These are phyloP conservation scores for Mythimna impura DNA, from an alignment of 2,888 invertebrate genomes.

Conservation along the genomic window DNA sequence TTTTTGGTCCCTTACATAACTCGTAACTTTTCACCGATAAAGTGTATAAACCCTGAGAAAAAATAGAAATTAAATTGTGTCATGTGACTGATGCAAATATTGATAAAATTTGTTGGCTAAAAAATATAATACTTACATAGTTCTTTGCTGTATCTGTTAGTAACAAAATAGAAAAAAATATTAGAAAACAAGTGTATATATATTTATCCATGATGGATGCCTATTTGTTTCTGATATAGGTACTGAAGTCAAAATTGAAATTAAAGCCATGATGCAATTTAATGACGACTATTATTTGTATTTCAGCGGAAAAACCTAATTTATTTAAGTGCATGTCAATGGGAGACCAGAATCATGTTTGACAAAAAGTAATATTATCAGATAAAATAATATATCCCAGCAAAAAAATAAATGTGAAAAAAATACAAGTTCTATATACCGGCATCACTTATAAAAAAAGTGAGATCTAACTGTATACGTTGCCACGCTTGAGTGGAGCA, in stretches of 20 bases:
- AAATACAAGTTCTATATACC: too few species aligned
- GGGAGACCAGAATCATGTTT: not conserved
- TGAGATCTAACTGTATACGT: too few species aligned
- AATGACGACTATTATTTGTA: not conserved
- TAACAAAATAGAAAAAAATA: not conserved
- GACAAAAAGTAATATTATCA: too few species aligned
- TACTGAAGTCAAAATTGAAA: not conserved
- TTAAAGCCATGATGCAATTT: not conserved
- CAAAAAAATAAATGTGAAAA: too few species aligned
- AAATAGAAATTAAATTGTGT: not conserved
- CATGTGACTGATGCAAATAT: too few species aligned
- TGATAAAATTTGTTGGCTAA: not conserved
- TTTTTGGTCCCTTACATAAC: slow-evolving; percentile 39
- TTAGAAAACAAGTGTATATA: not conserved
- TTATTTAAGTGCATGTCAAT: not conserved
- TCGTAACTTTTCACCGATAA: slow-evolving; percentile 16
- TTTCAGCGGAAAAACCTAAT: slow-evolving; percentile 4
- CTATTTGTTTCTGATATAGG: not conserved
- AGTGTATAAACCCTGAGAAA: slow-evolving; percentile 31
- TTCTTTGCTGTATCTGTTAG: slow-evolving; percentile 1
- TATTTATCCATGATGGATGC: slow-evolving; percentile 11
- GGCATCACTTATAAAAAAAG: too few species aligned
- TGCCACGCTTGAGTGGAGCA: too few species aligned
- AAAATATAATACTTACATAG: slow-evolving; percentile 24
- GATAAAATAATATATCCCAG: too few species aligned